Conservation (phyloP, 2,888 invertebrate genomes). For the Tryphoninae sp. region DNA sequence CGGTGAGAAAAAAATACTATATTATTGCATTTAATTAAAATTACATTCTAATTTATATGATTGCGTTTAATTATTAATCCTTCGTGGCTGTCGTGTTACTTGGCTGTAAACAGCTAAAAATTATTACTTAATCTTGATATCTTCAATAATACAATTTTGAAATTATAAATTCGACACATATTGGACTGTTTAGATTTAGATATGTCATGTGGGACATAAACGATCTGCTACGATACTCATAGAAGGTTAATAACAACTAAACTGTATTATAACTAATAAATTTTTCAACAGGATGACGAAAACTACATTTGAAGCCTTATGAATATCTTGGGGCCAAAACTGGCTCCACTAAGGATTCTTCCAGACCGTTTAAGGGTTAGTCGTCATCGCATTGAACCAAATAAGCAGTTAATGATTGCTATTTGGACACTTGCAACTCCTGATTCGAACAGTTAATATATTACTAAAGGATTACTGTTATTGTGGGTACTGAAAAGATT, state of each 20-base stretch:
- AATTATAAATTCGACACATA: no score
- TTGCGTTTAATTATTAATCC: background rate
- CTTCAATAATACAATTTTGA: no score
- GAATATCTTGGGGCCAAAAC: slow-evolving; percentile 47
- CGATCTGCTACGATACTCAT: background rate
- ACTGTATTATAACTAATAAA: no score
- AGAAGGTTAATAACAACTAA: background rate
- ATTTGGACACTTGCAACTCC: slow-evolving; percentile 60
- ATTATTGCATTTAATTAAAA: background rate
- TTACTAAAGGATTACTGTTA: no score
- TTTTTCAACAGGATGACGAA: slow-evolving; percentile 21
- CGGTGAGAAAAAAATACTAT: background rate
- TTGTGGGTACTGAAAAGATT: no score
- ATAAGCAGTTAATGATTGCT: slow-evolving; percentile 57
- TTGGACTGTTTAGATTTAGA: no score
- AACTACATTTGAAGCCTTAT: slow-evolving; percentile 51
- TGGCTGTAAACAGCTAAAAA: no score
- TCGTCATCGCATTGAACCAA: slow-evolving; percentile 46
- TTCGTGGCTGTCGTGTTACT: no score
- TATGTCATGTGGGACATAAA: no score
- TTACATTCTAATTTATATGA: background rate
- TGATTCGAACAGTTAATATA: slow-evolving; percentile 57
- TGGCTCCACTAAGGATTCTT: background rate
- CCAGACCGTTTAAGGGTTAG: slow-evolving; percentile 28
- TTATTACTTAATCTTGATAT: no score